phyloP scores from a whole-genome alignment of 2,797 vertebrate species.

The Hylomyscus alleni region DNA sequence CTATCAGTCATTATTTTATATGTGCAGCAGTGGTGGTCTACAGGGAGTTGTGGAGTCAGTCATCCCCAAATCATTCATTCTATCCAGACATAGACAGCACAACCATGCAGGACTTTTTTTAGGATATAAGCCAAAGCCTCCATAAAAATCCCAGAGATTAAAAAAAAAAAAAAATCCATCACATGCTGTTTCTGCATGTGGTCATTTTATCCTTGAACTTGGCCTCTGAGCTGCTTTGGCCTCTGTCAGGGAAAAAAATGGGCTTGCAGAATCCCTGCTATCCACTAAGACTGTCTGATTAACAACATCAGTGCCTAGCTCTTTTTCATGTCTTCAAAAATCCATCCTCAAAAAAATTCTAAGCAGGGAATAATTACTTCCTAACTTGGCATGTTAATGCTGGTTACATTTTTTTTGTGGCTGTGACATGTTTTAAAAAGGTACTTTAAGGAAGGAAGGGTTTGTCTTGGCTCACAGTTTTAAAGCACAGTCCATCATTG shows the following conservation, averaged over 20 bases:
- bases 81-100: background rate
- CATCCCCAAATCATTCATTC: background rate
- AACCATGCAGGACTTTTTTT: background rate
- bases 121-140: background rate
- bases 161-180: slow-evolving; percentile 16
- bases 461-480: background rate
- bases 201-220: slow-evolving; percentile 47
- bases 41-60: slow-evolving; percentile 12
- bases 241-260: background rate
- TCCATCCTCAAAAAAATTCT: background rate
- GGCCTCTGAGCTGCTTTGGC: slow-evolving; percentile 27
- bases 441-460: background rate
- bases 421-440: background rate
- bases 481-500: background rate
- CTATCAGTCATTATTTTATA: slow-evolving; percentile 10
- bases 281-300: background rate
- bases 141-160: slow-evolving; percentile 12
- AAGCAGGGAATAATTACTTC: background rate
- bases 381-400: background rate
- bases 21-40: background rate
- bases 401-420: background rate
- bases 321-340: slow-evolving; percentile 35
- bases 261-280: background rate
- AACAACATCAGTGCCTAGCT: background rate
- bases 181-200: background rate